phyloP scores from a whole-genome alignment of 2,888 invertebrate species.

The Aquatica leii region DNA sequence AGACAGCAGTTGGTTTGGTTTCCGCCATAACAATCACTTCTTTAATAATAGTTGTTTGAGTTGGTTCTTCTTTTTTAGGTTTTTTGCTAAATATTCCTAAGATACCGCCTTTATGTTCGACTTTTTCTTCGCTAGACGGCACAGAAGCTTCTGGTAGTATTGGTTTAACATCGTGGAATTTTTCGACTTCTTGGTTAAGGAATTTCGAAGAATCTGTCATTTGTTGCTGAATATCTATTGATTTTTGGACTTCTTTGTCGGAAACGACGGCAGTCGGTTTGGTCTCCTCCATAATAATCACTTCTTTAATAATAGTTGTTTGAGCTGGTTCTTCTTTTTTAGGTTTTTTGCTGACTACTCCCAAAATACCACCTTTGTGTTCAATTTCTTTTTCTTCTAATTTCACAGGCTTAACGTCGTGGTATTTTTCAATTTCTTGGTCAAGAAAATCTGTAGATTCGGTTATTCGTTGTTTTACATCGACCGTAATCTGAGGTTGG shows the following conservation, averaged over 20 bases:
- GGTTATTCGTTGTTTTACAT: not conserved
- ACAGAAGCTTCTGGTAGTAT: not conserved
- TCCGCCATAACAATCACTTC: too few relatives aligned
- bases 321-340: not conserved
- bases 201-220: not conserved
- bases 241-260: not conserved
- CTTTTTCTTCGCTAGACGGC: too few relatives aligned
- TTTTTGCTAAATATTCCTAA: conserved; percentile 43
- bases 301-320: not conserved
- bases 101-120: conserved; percentile 34
- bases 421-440: conserved; percentile 19
- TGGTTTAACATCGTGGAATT: conserved; percentile 7
- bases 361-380: conserved; percentile 27
- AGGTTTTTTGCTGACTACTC: conserved; percentile 41
- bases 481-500: not conserved
- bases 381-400: not conserved
- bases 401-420: not conserved
- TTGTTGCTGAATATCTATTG: not conserved
- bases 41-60: not conserved
- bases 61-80: conserved; percentile 29
- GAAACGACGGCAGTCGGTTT: not conserved
- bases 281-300: not conserved
- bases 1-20: not conserved
- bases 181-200: not conserved
- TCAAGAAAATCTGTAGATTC: conserved; percentile 22